Evolutionary conservation across 2,888 invertebrate species (phyloP), one percentile per base, ranked within the genome.

Genomic region (Anoplius nigerrimus): DNA sequence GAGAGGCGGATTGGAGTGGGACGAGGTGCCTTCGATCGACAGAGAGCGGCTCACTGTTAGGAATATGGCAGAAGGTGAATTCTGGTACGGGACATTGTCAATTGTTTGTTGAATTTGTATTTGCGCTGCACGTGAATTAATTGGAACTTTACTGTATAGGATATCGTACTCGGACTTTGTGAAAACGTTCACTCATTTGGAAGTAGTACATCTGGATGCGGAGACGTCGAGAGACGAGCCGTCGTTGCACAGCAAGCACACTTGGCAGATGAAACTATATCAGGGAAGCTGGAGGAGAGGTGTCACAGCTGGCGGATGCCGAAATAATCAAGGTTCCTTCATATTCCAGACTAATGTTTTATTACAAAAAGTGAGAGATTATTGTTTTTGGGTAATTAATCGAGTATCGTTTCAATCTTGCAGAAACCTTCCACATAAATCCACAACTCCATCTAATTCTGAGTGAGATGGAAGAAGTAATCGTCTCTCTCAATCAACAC

Each of bases 341-440:
- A 55, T 62, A 52, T 53, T 43, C 53, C 46, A 6, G 45, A 48
- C 59, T 1, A 13, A 62, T 15, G 13, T 66, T 48, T 46, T 42
- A 43, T 34, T 34, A 11, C 6, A 3, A 8, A 34, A 34, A 11
- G 4, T 34, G 11, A 34, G 1, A 34, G 1, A 34, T 8, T 34
- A 1, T 1, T 5, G 34, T 34, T n/a, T n/a, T n/a, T n/a, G n/a
- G n/a, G n/a, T n/a, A n/a, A n/a, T n/a, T n/a, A n/a, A n/a, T n/a
- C n/a, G n/a, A n/a, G n/a, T n/a, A n/a, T n/a, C n/a, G n/a, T n/a
- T n/a, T n/a, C n/a, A 15, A 48, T 24, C 16, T 87, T 88, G 11
- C 90, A 92, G 95, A 97, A 86, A 96, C 96, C 48, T 97, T 97
- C 88, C 97, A 97, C 88, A 95, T 97, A 85, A 97, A 97, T 89